Evolutionary conservation across 2,113 vertebrate genomes (phyloP).

Genomic region (Tapirus terrestris): DNA sequence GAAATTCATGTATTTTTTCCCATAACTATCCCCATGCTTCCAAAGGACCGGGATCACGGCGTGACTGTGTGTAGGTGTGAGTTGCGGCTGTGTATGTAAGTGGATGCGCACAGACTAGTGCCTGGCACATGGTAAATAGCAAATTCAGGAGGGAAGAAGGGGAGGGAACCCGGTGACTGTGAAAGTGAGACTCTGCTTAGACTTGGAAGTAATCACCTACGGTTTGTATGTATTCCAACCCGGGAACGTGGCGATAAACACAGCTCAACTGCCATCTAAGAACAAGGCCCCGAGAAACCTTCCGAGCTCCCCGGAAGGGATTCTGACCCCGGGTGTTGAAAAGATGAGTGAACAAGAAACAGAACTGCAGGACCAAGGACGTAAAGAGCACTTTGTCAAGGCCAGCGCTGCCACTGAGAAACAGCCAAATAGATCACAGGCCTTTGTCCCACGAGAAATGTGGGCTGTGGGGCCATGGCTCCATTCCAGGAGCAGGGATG

Average conservation of each 20-base stretch:
- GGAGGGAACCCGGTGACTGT: neutral
- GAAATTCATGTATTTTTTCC: neutral
- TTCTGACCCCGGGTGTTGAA: neutral
- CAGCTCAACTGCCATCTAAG: neutral
- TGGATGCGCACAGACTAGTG: fast-evolving
- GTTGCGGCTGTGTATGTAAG: fast-evolving
- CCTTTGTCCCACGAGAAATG: neutral
- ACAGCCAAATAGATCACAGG: fast-evolving
- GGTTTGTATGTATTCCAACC: neutral
- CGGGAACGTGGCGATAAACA: neutral
- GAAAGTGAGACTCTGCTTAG: no score
- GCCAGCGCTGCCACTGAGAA: no score
- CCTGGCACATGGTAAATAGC: fast-evolving
- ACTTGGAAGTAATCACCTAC: neutral
- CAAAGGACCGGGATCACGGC: neutral
- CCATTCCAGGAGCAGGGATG: neutral
- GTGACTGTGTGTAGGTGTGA: fast-evolving
- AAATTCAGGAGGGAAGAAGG: neutral
- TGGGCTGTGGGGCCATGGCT: neutral
- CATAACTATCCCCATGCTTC: neutral
- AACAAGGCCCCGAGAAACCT: neutral
- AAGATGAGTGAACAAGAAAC: neutral
- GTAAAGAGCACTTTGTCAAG: neutral
- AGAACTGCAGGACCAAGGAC: neutral
- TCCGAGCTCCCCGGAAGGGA: neutral